A percentile compares a stretch with the other conserved stretches of the same genome.
These are phyloP conservation scores for Diglossa cyanea DNA, from an alignment of 2,797 vertebrate genomes.

Conservation along the genomic window DNA sequence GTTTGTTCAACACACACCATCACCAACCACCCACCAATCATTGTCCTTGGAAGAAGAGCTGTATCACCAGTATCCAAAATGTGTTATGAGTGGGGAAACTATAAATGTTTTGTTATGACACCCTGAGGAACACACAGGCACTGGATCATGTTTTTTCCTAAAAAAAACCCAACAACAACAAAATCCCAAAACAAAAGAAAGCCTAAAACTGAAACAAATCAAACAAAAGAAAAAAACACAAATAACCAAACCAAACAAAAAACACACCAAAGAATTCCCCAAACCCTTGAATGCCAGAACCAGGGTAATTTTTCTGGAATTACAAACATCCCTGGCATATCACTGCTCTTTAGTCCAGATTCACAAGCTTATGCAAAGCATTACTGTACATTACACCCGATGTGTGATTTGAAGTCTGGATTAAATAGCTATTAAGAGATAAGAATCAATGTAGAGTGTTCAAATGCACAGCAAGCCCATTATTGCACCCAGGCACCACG, in stretches of 20 bases:
- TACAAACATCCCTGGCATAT: not conserved
- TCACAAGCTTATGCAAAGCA: not conserved
- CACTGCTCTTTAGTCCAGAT: not conserved
- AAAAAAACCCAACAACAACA: not conserved
- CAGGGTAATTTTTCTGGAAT: not conserved
- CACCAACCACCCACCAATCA: accelerated
- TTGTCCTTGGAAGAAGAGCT: not conserved
- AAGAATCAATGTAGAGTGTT: not conserved
- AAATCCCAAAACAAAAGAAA: not conserved
- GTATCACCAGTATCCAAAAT: not conserved
- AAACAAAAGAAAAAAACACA: not conserved
- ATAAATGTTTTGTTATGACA: not conserved
- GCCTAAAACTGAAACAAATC: accelerated
- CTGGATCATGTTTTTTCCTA: not conserved
- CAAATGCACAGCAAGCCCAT: not conserved
- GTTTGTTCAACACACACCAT: not conserved
- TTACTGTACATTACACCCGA: not conserved
- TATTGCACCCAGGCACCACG: not conserved
- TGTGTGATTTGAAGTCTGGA: slow-evolving; percentile 22
- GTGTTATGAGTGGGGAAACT: not conserved
- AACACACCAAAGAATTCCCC: accelerated
- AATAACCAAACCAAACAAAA: not conserved
- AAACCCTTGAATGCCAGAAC: not conserved
- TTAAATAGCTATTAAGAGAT: slow-evolving; percentile 37
- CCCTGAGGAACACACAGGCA: not conserved